Base-by-base conservation (phyloP, 2,888 invertebrate genomes). In the Corythucha ciliata region DNA sequence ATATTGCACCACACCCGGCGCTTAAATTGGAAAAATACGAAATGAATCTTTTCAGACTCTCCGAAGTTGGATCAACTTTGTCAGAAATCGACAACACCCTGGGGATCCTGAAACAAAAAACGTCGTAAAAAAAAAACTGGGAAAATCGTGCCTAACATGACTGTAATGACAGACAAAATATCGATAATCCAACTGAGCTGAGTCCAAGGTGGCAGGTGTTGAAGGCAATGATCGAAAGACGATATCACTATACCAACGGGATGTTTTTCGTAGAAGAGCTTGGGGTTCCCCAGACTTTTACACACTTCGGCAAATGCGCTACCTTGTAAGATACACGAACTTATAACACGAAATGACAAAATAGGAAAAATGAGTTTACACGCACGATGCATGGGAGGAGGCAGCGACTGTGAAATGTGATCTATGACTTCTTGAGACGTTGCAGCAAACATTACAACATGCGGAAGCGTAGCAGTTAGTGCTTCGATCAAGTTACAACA, bases 101-200 rank as follows among this genome's bases (percentile, higher is more conserved):
- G 24, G 77, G 76, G 53, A 80, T 64, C 61, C 79, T 80, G 63
- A 37, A 69, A 69, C 57, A 54, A 52, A 53, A 47, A 51, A 45
- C 16, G n/a, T 33, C n/a, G n/a, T 32, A 16, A 25, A 10, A 26
- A 33, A 29, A 18, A 29, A 16, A 29, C 8, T 39, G 20, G 21
- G n/a, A 29, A 29, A 29, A 10, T 10, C 8, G 12, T 29, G 29
- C n/a, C n/a, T n/a, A n/a, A n/a, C n/a, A n/a, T n/a, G 8, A 7
- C 14, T 33, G 7, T 42, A 46, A 46, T 8, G 16, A 36, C 22
- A 37, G 16, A 27, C 14, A 55, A 26, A 36, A 22, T 46, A 56
- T 63, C 74, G 77, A 75, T 67, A 62, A 80, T 71, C 82, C 85
- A 87, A 52, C 77, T 76, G 56, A 83, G 70, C 64, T 81, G 80